Conservation (phyloP, 2,797 vertebrate genomes). For the Ptychadena robeensis region DNA sequence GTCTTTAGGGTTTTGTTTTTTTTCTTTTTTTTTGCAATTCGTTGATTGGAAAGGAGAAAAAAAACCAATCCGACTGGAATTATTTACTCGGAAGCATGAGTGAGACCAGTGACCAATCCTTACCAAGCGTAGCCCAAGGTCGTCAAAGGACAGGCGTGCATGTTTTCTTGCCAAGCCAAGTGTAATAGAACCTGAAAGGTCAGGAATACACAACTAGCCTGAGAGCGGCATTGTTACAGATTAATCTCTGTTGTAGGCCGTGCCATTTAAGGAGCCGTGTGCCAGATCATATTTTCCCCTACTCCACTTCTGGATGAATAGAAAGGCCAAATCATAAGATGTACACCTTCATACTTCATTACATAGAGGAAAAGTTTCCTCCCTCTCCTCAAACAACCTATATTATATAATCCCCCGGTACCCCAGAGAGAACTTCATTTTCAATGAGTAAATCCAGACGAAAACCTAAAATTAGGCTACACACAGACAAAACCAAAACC, state of each 20-base stretch:
- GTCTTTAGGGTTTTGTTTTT: not conserved
- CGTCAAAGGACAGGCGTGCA: constrained; percentile 57
- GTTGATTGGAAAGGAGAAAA: constrained; percentile 41
- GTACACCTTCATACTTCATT: constrained; percentile 67
- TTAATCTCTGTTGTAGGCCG: constrained; percentile 61
- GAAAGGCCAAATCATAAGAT: constrained; percentile 64
- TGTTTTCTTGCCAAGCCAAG: constrained; percentile 59
- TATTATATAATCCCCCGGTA: constrained; percentile 31
- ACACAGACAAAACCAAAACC: not conserved
- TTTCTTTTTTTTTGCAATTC: too few relatives aligned
- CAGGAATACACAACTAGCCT: constrained; percentile 58
- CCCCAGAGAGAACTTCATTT: not conserved
- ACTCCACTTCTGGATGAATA: constrained; percentile 58
- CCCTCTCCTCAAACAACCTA: constrained; percentile 25
- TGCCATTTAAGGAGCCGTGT: constrained; percentile 66
- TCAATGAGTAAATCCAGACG: not conserved
- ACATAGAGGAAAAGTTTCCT: constrained; percentile 66
- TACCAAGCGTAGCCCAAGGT: constrained; percentile 64
- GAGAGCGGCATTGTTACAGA: constrained; percentile 59
- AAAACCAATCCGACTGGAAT: constrained; percentile 59
- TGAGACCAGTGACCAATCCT: constrained; percentile 60
- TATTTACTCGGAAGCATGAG: constrained; percentile 62
- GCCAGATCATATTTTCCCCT: constrained; percentile 68
- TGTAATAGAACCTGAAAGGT: constrained; percentile 60
- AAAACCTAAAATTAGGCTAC: not conserved